Conservation (phyloP, 64 coral and sea anemone species). For the Montipora capricornis region DNA sequence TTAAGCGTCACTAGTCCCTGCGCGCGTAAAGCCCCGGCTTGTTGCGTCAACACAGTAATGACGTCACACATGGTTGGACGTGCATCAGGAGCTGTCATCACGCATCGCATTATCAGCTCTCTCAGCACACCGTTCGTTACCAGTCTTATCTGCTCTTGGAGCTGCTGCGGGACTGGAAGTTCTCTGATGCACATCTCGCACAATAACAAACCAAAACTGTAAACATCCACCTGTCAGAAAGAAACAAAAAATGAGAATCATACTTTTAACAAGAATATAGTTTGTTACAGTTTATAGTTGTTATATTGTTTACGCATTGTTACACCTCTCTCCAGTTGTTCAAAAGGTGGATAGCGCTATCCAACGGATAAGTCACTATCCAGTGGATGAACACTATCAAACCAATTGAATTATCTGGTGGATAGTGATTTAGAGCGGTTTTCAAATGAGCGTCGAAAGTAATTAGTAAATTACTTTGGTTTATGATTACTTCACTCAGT, state of each 20-base stretch:
- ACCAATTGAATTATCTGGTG: too few species aligned
- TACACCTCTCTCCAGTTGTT: too few species aligned
- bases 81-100: slow-evolving; percentile 55
- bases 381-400: too few species aligned
- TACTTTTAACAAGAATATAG: background rate
- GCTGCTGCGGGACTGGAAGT: slow-evolving; percentile 88
- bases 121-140: slow-evolving; percentile 91
- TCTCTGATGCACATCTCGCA: slow-evolving; percentile 99
- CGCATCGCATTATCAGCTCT: slow-evolving; percentile 84
- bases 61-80: slow-evolving; percentile 71
- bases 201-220: slow-evolving; percentile 88
- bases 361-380: too few species aligned
- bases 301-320: too few species aligned
- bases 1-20: slow-evolving; percentile 73
- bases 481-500: too few species aligned
- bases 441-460: too few species aligned
- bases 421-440: too few species aligned
- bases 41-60: slow-evolving; percentile 69
- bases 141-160: slow-evolving; percentile 75
- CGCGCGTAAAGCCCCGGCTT: slow-evolving; percentile 36
- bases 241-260: background rate
- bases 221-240: slow-evolving; percentile 71
- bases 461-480: too few species aligned
- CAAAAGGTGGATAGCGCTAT: too few species aligned
- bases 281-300: too few species aligned